Percentiles rank a stretch among this genome's conserved stretches.
Conservation (phyloP, 2,113 vertebrate species). For the Speoplatyrhinus poulsoni region DNA sequence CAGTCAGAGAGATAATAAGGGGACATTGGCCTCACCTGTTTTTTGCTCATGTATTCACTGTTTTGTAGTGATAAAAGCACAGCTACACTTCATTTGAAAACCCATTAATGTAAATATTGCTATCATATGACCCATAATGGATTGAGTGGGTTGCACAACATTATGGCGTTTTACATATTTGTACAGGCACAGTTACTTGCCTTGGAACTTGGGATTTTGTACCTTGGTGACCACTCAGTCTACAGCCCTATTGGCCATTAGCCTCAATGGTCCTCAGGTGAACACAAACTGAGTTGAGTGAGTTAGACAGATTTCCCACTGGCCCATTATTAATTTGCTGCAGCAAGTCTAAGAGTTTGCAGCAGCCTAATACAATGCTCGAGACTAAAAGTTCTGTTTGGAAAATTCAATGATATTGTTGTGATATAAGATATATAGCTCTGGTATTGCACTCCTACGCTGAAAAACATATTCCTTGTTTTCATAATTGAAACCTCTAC, state of each 20-base stretch:
- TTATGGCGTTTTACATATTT: conserved; percentile 34
- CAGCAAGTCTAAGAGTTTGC: conserved; percentile 21
- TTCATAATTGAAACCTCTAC: too few relatives aligned
- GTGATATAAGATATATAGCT: conserved; percentile 12
- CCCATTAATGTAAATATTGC: conserved; percentile 26
- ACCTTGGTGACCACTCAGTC: conserved; percentile 37
- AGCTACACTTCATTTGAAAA: conserved; percentile 20
- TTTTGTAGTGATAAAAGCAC: conserved; percentile 17
- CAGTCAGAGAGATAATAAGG: conserved; percentile 43
- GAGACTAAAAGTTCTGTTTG: conserved; percentile 31
- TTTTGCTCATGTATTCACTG: conserved; percentile 12
- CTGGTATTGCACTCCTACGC: conserved; percentile 11
- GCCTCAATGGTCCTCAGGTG: conserved; percentile 53
- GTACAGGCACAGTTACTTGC: not conserved
- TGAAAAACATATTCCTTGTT: conserved; percentile 7
- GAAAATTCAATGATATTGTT: conserved; percentile 30
- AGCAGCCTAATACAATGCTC: conserved; percentile 31
- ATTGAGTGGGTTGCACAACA: conserved; percentile 27
- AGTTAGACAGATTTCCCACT: conserved; percentile 56
- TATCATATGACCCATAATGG: conserved; percentile 14
- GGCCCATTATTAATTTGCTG: conserved; percentile 49
- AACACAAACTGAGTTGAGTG: conserved; percentile 49
- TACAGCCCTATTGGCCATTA: conserved; percentile 55
- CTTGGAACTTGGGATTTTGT: conserved; percentile 14
- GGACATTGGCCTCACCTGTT: conserved; percentile 9